Evolutionary conservation across 2,888 invertebrate species (phyloP).

Genomic region (Baronia brevicornis): DNA sequence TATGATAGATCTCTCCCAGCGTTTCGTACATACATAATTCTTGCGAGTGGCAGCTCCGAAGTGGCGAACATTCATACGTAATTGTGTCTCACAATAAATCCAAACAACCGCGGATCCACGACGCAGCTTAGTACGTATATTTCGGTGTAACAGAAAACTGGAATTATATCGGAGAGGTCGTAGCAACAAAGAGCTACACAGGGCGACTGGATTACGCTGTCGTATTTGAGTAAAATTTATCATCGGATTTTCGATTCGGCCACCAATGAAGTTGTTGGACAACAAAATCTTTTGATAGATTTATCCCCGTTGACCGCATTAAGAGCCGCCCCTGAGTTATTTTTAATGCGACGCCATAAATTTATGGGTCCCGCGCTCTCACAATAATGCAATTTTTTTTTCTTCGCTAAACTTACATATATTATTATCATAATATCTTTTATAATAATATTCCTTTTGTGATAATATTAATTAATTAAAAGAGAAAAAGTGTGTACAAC

Average conservation of each 20-base stretch:
- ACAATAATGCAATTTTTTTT: constrained; percentile 9
- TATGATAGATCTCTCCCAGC: background rate
- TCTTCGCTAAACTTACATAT: too few relatives aligned
- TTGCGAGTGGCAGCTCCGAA: constrained; percentile 7
- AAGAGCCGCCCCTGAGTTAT: constrained; percentile 64
- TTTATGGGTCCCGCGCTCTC: constrained; percentile 40
- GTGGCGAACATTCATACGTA: constrained; percentile 21
- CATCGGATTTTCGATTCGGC: constrained; percentile 75
- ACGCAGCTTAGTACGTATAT: constrained; percentile 57
- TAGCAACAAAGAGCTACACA: constrained; percentile 69
- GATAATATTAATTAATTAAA: background rate
- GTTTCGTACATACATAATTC: background rate
- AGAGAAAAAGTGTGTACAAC: background rate
- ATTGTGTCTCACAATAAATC: constrained; percentile 36
- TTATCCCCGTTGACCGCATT: constrained; percentile 73
- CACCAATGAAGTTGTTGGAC: constrained; percentile 76
- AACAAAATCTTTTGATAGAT: constrained; percentile 76
- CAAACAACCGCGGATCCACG: constrained; percentile 42
- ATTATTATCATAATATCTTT: too few relatives aligned
- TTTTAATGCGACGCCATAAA: constrained; percentile 66
- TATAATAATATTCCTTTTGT: too few relatives aligned
- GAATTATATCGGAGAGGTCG: constrained; percentile 67
- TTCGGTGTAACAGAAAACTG: constrained; percentile 66
- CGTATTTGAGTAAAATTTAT: constrained; percentile 75
- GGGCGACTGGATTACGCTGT: constrained; percentile 73